These are phyloP conservation scores for Drosophila pachea DNA, from an alignment of 1,140 invertebrate species.

Conservation along the genomic window DNA sequence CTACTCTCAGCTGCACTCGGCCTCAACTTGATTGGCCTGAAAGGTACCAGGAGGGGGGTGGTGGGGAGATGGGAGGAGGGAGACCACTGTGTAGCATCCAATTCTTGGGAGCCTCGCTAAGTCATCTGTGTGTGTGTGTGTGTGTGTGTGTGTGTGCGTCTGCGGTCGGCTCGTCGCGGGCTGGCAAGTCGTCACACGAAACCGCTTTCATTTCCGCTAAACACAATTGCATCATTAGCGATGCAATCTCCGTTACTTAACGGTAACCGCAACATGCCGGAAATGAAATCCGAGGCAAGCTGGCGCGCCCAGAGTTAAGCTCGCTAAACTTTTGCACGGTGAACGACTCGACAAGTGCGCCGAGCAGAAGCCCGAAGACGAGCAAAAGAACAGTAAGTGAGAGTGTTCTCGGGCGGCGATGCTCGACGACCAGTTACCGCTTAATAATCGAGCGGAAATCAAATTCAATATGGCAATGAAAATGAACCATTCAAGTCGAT, in stretches of 20 bases:
- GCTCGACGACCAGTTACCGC: no score
- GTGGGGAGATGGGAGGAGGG: no score
- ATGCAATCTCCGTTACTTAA: slow-evolving; percentile 77
- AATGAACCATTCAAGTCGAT: no score
- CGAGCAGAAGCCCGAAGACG: slow-evolving; percentile 8
- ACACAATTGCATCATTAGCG: slow-evolving; percentile 77
- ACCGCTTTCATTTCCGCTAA: slow-evolving; percentile 75
- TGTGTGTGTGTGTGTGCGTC: slow-evolving; percentile 3
- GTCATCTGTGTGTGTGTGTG: slow-evolving; percentile 9
- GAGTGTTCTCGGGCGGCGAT: no score
- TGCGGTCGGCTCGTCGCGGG: slow-evolving; percentile 27
- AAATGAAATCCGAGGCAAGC: slow-evolving; percentile 75
- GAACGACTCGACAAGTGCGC: slow-evolving; percentile 72
- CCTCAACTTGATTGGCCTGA: slow-evolving; percentile 51
- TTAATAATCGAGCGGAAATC: no score
- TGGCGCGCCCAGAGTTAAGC: slow-evolving; percentile 45
- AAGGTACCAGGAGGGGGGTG: no score
- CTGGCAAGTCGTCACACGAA: slow-evolving; percentile 67
- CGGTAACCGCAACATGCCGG: slow-evolving; percentile 74
- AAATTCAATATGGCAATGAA: no score
- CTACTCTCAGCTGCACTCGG: slow-evolving; percentile 24
- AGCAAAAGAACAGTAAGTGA: neutral
- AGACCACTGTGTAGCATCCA: slow-evolving; percentile 19
- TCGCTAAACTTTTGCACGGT: slow-evolving; percentile 63
- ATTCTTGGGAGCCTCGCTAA: slow-evolving; percentile 13